phyloP scores from a whole-genome alignment of 2,888 invertebrate species.

The Tolmerus cingulatus region DNA sequence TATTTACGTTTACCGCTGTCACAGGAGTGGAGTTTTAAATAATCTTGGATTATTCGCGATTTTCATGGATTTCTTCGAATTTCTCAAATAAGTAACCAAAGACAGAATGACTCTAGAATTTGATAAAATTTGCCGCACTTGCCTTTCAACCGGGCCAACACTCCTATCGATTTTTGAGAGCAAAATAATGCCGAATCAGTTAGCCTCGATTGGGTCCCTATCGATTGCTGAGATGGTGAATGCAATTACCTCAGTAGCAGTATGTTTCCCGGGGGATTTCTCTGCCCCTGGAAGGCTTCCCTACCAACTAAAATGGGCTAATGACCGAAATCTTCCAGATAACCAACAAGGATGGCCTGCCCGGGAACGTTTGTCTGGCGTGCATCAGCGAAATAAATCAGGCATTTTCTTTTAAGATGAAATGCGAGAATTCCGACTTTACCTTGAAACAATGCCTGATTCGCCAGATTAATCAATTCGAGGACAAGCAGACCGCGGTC shows the following conservation, averaged over 20 bases:
- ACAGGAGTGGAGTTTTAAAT: background rate
- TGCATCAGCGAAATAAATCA: slow-evolving; percentile 62
- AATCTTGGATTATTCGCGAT: background rate
- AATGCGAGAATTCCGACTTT: slow-evolving; percentile 60
- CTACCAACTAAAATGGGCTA: background rate
- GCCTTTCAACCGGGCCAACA: slow-evolving; percentile 56
- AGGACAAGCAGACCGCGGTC: slow-evolving; percentile 44
- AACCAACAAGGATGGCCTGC: slow-evolving; percentile 58
- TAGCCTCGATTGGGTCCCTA: background rate
- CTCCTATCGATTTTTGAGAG: slow-evolving; percentile 58
- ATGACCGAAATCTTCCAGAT: slow-evolving; percentile 53
- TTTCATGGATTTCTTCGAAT: background rate
- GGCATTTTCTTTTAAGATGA: slow-evolving; percentile 61
- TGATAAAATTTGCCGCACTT: slow-evolving; percentile 60
- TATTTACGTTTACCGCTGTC: background rate
- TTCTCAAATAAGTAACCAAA: background rate
- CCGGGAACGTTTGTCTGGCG: slow-evolving; percentile 59
- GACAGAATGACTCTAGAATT: background rate
- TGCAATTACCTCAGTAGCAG: slow-evolving; percentile 43
- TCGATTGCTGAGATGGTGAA: slow-evolving; percentile 46
- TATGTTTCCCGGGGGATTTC: background rate
- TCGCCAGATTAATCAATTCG: background rate
- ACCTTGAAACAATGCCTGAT: slow-evolving; percentile 58
- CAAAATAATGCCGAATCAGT: background rate
- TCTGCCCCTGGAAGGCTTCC: background rate